Conservation (phyloP, 2,797 vertebrate species). For the Trachurus trachurus region DNA sequence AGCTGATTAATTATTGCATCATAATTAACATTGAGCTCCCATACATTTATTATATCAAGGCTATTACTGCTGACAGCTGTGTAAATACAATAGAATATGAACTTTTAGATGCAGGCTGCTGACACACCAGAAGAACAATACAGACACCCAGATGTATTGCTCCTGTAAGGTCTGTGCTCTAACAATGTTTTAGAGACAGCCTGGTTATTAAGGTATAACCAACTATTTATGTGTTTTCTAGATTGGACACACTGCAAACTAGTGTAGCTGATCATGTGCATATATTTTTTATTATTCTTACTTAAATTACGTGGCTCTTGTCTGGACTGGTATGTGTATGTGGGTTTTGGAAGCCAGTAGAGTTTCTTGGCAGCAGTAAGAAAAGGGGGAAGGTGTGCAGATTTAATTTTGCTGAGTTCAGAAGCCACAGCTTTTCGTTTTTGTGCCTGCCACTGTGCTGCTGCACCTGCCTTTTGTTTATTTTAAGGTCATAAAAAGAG, state of each 20-base stretch:
- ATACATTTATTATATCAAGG: neutral
- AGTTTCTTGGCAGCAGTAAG: slow-evolving; percentile 67
- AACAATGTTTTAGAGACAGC: neutral
- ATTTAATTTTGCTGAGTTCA: slow-evolving; percentile 79
- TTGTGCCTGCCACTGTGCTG: slow-evolving; percentile 65
- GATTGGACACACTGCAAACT: neutral
- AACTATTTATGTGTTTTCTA: neutral
- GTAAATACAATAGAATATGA: neutral
- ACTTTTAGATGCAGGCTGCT: neutral
- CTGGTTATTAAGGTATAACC: neutral
- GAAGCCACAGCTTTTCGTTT: slow-evolving; percentile 68
- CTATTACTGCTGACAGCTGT: neutral
- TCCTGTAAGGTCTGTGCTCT: neutral
- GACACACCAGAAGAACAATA: slow-evolving; percentile 1
- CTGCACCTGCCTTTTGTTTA: slow-evolving; percentile 87
- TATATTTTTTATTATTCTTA: neutral
- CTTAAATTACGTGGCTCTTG: slow-evolving; percentile 43
- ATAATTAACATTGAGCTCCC: neutral
- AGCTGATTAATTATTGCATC: neutral
- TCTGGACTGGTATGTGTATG: slow-evolving; percentile 54
- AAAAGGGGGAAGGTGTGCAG: slow-evolving; percentile 63
- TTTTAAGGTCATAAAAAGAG: slow-evolving; percentile 82
- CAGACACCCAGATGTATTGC: neutral
- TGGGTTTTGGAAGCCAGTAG: slow-evolving; percentile 61
- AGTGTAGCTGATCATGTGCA: neutral